Conservation (phyloP, 2,797 vertebrate genomes). For the Anas bernieri region DNA sequence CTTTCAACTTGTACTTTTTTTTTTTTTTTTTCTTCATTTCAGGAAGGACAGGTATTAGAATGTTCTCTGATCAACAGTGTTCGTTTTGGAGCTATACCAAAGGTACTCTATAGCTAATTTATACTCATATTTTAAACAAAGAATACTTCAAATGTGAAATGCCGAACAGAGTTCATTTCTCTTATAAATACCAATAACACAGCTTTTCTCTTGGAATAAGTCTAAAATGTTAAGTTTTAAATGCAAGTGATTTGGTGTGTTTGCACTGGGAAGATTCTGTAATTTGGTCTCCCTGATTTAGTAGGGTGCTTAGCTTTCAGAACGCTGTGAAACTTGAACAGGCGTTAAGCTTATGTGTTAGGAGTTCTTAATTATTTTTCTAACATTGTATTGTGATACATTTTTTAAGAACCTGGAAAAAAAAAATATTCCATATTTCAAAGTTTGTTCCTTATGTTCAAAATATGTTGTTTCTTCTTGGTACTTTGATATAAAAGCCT, state of each 20-base stretch:
- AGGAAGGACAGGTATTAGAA: slow-evolving; percentile 98
- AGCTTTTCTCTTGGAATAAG: not conserved
- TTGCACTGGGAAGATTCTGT: not conserved
- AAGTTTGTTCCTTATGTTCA: not conserved
- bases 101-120: slow-evolving; percentile 79
- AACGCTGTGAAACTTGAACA: not conserved
- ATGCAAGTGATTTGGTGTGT: not conserved
- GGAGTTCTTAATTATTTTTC: not conserved
- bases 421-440: not conserved
- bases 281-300: not conserved
- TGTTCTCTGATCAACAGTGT: slow-evolving; percentile 98
- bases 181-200: not conserved
- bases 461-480: not conserved
- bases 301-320: not conserved
- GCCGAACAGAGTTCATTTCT: not conserved
- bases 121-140: slow-evolving; percentile 7
- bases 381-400: not conserved
- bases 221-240: not conserved
- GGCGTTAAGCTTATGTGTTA: not conserved
- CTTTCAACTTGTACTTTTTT: not conserved
- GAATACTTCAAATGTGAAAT: not conserved
- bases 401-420: not conserved
- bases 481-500: not conserved
- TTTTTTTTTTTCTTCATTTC: slow-evolving; percentile 54
- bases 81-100: slow-evolving; percentile 88